Conservation (phyloP, 2,797 vertebrate genomes). For the Masticophis lateralis region DNA sequence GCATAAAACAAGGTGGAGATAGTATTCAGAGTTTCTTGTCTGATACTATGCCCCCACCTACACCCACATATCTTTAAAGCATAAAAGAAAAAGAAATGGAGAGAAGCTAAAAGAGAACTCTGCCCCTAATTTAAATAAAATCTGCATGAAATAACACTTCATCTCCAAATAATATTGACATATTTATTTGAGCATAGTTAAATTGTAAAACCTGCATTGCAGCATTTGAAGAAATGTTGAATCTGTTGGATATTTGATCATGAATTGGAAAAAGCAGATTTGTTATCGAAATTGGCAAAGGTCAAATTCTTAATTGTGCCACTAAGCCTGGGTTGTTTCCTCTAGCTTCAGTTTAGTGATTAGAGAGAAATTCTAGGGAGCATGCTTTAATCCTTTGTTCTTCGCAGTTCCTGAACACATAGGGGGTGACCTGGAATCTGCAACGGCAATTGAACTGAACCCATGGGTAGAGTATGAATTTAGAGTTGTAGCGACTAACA, state of each 20-base stretch:
- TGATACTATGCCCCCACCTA: background rate
- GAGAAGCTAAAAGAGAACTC: background rate
- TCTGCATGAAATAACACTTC: background rate
- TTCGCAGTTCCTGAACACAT: constrained; percentile 87
- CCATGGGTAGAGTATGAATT: constrained; percentile 99
- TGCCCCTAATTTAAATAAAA: background rate
- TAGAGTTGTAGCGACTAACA: constrained; percentile 91
- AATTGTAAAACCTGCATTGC: background rate
- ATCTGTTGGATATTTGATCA: background rate
- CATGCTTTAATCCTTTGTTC: background rate
- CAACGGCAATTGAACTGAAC: constrained; percentile 91
- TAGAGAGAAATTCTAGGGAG: background rate
- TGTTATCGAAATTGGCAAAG: background rate
- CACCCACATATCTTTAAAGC: background rate
- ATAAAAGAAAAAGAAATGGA: background rate
- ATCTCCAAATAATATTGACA: background rate
- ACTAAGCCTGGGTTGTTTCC: background rate
- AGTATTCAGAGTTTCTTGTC: background rate
- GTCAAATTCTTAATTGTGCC: background rate
- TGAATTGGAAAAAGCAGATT: background rate
- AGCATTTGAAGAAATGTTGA: background rate
- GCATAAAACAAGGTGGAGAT: background rate
- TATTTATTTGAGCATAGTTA: background rate
- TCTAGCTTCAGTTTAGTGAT: background rate
- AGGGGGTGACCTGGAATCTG: constrained; percentile 93